Evolutionary conservation across 1,140 invertebrate species (phyloP).

Genomic region (Ceratina japonica): DNA sequence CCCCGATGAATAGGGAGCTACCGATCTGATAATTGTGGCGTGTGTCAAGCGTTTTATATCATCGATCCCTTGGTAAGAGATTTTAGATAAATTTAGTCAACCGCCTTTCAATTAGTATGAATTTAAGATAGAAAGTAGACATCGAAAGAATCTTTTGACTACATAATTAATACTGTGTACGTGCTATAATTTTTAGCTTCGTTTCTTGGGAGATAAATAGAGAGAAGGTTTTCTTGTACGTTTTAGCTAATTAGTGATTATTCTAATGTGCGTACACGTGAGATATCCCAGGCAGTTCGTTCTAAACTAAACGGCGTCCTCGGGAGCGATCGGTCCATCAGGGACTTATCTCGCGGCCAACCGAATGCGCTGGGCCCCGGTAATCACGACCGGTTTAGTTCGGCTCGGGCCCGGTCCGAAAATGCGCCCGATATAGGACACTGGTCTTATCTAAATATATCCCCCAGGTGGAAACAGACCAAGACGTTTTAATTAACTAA

Average conservation of each 20-base stretch:
- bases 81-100: no score
- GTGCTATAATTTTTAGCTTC: no score
- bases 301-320: slow-evolving; percentile 26
- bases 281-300: slow-evolving; percentile 2
- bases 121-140: no score
- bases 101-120: no score
- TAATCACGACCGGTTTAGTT: slow-evolving; percentile 36
- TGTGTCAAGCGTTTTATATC: no score
- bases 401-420: slow-evolving; percentile 11
- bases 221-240: not conserved
- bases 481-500: slow-evolving; percentile 66
- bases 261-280: not conserved
- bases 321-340: slow-evolving; percentile 37
- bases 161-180: no score
- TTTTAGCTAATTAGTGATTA: not conserved
- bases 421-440: slow-evolving; percentile 47
- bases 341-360: slow-evolving; percentile 45
- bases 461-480: slow-evolving; percentile 50
- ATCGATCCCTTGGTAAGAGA: no score
- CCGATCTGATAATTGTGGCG: not conserved
- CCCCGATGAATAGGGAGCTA: not conserved
- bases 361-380: slow-evolving; percentile 11
- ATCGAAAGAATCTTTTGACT: no score
- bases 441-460: slow-evolving; percentile 63
- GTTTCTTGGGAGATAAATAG: not conserved